Evolutionary conservation across 1,140 invertebrate genomes (phyloP).

Genomic region (Trichoplusia ni): DNA sequence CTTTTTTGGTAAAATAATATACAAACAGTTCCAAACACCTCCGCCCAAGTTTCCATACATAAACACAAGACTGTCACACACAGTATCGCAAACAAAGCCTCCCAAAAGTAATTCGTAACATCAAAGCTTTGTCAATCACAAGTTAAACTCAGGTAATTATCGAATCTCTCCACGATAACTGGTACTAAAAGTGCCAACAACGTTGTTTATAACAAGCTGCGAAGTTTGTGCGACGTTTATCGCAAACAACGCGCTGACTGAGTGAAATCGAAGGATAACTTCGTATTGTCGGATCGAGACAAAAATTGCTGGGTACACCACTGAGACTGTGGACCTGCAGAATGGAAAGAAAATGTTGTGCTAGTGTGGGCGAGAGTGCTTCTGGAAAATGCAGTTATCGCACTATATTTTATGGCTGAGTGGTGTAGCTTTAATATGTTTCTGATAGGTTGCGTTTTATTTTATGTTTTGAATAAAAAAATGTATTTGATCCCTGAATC

Average conservation of each 20-base stretch:
- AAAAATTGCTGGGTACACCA: slow-evolving; percentile 36
- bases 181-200: slow-evolving; percentile 2
- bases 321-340: slow-evolving; percentile 8
- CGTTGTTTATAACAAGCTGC: slow-evolving; percentile 13
- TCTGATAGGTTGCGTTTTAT: neutral
- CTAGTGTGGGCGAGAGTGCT: too few relatives aligned
- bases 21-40: too few relatives aligned
- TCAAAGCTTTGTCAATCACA: neutral
- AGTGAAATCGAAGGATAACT: slow-evolving; percentile 53
- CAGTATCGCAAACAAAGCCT: too few relatives aligned
- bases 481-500: neutral
- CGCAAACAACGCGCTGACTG: slow-evolving; percentile 31
- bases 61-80: too few relatives aligned
- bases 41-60: too few relatives aligned
- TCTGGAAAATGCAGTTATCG: too few relatives aligned
- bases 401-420: neutral
- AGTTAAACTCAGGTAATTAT: slow-evolving; percentile 16
- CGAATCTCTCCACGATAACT: neutral
- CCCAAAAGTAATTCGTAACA: neutral
- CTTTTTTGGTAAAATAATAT: too few relatives aligned
- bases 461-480: neutral
- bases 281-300: slow-evolving; percentile 45
- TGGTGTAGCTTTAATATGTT: neutral
- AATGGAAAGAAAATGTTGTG: neutral
- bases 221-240: slow-evolving; percentile 17